Conservation (phyloP, 2,888 invertebrate genomes). For the Epiblema foenella region DNA sequence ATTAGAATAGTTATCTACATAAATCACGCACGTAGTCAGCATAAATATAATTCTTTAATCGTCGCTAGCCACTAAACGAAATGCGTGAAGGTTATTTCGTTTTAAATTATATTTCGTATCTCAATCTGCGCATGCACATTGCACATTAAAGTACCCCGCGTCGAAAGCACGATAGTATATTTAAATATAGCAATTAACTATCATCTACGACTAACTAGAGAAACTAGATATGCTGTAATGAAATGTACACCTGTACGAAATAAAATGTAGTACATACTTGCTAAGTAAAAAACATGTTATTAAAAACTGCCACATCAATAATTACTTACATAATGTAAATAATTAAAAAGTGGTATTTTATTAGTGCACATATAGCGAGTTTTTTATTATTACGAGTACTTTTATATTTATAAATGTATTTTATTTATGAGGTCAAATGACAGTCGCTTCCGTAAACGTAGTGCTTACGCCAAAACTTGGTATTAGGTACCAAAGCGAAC, state of each 20-base stretch:
- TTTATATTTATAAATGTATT: no score
- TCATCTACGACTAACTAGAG: constrained; percentile 9
- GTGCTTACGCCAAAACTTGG: not conserved
- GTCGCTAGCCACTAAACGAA: constrained; percentile 5
- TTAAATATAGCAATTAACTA: constrained; percentile 21
- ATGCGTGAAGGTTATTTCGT: constrained; percentile 18
- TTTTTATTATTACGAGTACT: no score
- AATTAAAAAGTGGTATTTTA: no score
- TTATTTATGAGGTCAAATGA: no score
- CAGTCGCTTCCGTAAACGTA: no score
- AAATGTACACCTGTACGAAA: constrained; percentile 5
- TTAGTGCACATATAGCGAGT: no score
- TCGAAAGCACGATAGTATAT: constrained; percentile 16
- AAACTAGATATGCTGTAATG: constrained; percentile 20
- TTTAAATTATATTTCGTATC: constrained; percentile 29
- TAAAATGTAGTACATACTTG: constrained; percentile 14
- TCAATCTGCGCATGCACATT: constrained; percentile 21
- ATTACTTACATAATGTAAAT: no score
- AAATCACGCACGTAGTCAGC: not conserved
- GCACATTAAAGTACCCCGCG: constrained; percentile 19
- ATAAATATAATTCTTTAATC: constrained; percentile 6
- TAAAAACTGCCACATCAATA: not conserved
- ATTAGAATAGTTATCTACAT: not conserved
- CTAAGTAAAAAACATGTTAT: not conserved
- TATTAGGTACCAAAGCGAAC: no score